Evolutionary conservation across 1,140 invertebrate genomes (phyloP).

Genomic region (Brachystomella parvula): DNA sequence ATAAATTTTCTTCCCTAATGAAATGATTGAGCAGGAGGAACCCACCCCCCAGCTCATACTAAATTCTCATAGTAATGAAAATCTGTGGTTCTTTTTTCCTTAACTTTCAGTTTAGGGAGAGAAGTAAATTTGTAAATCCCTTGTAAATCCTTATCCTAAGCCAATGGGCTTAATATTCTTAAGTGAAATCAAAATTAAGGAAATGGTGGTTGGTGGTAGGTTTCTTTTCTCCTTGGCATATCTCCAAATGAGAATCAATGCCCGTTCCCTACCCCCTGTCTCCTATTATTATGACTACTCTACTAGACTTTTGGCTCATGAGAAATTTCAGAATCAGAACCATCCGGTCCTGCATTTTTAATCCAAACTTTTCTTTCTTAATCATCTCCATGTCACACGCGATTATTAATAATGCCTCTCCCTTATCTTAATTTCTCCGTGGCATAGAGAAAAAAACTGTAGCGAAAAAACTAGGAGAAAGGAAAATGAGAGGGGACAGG

Average conservation of each 20-base stretch:
- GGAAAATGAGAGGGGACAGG: neutral
- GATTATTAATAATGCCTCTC: neutral
- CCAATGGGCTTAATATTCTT: conserved; percentile 13
- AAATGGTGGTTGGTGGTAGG: neutral
- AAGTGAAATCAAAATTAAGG: conserved; percentile 16
- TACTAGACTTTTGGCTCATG: neutral
- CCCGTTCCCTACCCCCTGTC: neutral
- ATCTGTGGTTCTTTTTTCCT: neutral
- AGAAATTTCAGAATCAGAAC: neutral
- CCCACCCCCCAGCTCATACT: neutral
- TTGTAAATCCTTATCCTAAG: conserved; percentile 12
- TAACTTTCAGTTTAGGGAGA: neutral
- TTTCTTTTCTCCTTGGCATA: neutral
- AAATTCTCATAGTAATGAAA: neutral
- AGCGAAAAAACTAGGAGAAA: too few species aligned
- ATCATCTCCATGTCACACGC: neutral
- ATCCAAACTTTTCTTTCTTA: conserved; percentile 4
- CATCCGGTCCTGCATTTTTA: neutral
- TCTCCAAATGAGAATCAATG: conserved; percentile 15
- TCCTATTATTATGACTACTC: neutral
- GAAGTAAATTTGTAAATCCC: too few species aligned
- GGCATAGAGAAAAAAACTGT: neutral
- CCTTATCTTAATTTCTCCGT: conserved; percentile 8
- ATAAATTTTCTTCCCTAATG: conserved; percentile 8
- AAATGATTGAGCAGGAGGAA: neutral